Conservation (phyloP, 1,140 invertebrate genomes). For the Panulirus ornatus region DNA sequence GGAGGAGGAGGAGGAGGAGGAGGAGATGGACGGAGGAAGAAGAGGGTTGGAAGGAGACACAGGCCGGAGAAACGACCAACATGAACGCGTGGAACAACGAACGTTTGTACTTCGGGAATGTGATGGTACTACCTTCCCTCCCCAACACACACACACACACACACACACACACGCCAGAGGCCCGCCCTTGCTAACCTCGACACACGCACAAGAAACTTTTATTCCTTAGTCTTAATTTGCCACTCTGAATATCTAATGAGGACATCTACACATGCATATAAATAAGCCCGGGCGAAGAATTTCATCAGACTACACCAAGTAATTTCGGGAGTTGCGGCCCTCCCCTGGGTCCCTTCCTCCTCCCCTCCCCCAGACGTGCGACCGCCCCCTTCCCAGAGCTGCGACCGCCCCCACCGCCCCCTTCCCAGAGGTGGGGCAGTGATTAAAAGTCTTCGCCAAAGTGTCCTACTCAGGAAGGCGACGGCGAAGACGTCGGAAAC, state of each 20-base stretch:
- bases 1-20: not conserved
- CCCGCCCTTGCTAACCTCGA: not conserved
- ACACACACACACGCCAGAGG: not conserved
- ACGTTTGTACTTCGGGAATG: too few species aligned
- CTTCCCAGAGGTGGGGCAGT: not conserved
- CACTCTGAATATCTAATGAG: not conserved
- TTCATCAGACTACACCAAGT: too few species aligned
- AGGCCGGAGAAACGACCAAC: too few species aligned
- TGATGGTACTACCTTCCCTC: not conserved
- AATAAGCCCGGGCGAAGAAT: too few species aligned
- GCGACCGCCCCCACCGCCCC: not conserved
- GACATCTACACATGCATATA: too few species aligned
- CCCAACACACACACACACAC: not conserved
- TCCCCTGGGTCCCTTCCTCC: too few species aligned
- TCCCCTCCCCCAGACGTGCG: too few species aligned
- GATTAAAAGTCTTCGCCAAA: too few species aligned
- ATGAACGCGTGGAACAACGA: too few species aligned
- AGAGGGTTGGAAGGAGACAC: not conserved
- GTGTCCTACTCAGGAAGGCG: not conserved
- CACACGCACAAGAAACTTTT: not conserved
- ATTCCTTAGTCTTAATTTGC: not conserved
- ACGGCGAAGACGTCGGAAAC: too few species aligned
- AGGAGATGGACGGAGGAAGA: not conserved
- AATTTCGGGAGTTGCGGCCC: too few species aligned
- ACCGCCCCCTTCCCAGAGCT: not conserved